Conservation (phyloP, 2,797 vertebrate species). For the Serranus cabrilla region DNA sequence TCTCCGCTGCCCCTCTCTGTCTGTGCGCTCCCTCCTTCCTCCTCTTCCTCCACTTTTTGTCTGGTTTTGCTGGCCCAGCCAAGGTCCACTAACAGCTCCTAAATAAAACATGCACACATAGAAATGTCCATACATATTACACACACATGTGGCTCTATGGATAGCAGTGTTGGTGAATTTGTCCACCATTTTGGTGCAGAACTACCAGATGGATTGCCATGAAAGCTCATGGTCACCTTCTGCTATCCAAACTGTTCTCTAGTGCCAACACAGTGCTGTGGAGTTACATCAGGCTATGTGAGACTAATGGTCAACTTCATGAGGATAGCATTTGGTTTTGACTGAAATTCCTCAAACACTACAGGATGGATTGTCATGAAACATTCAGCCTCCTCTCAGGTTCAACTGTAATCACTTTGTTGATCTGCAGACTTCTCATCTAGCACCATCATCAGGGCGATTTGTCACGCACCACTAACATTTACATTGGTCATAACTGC, state of each 20-base stretch:
- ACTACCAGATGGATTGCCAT: neutral
- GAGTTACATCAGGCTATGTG: too few species aligned
- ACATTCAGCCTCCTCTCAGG: too few species aligned
- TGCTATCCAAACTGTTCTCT: too few species aligned
- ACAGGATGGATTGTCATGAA: too few species aligned
- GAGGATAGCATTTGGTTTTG: too few species aligned
- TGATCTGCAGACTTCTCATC: neutral
- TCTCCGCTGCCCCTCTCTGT: slow-evolving; percentile 73
- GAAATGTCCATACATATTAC: neutral
- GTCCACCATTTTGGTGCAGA: neutral
- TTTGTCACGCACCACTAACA: neutral
- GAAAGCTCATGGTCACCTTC: too few species aligned
- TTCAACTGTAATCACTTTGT: neutral
- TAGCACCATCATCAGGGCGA: neutral
- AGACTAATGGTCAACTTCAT: too few species aligned
- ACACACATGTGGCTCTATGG: neutral
- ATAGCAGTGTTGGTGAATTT: neutral
- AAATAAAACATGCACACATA: slow-evolving; percentile 16
- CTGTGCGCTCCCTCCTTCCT: slow-evolving; percentile 54
- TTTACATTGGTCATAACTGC: neutral
- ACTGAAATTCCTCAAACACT: too few species aligned
- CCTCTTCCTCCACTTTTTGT: slow-evolving; percentile 70
- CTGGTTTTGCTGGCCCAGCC: slow-evolving; percentile 77
- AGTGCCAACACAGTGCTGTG: too few species aligned
- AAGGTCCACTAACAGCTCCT: slow-evolving; percentile 85